Base-by-base conservation (phyloP, 2,888 invertebrate genomes). In the Platypus cylindrus region DNA sequence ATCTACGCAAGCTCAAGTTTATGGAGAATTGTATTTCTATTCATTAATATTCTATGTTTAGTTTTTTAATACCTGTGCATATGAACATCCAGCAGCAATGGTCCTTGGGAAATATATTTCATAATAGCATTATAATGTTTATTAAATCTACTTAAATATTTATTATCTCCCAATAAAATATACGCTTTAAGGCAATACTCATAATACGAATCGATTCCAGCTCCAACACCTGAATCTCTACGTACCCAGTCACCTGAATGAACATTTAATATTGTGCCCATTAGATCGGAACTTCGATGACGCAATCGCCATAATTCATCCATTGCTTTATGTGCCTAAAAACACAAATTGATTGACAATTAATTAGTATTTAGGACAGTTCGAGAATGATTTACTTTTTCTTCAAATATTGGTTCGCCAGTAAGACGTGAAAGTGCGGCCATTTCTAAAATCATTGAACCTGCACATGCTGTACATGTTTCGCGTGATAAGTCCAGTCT, bases 161-260 rank as follows among this genome's bases (percentile, higher is more conserved):
- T 83, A 52, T 90, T 87, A 57, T 98, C 95, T 0, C 86, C 85
- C 3, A 98, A 71, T 34, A 98, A 68, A 45, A 98, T 89, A 62
- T 97, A 98, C 0, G 94, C 93, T 62, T 98, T 98, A 17, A 98
- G 71, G 45, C 93, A 85, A 62, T 98, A 98, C 62, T 98, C 97
- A 56, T 97, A 98, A 62, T 98, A 98, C 1, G 94, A 94, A 64
- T 98, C 97, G 48, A 97, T 94, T 16, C 97, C 97, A 9, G 97
- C 97, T n/a, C 97, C 97, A 5, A 98, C 90, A 2, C 97, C 94
- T 1, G 93, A 87, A 60, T 97, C 95, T 52, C 93, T 74, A 28
- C 97, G 71, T 3, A 95, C 80, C 97, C 97, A 98, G 62, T 95
- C 93, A 0, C 97, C 97, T 3, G 86, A 91, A 60, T 97, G 87